phyloP scores from a whole-genome alignment of 1,140 invertebrate species.

The Drosophila oshimai region DNA sequence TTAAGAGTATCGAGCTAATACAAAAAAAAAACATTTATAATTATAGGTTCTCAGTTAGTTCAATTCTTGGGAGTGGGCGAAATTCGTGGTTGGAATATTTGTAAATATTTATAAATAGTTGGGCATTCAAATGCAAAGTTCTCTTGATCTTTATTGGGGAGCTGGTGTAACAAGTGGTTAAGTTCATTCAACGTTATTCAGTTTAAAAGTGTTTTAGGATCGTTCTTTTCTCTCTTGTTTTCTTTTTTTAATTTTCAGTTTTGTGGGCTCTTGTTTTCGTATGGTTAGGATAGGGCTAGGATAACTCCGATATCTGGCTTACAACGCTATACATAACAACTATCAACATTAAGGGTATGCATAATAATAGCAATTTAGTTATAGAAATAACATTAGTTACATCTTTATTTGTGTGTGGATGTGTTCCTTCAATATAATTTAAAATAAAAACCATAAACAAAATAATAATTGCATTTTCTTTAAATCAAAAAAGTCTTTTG shows the following conservation, averaged over 20 bases:
- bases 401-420: slow-evolving; percentile 34
- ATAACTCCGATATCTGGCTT: slow-evolving; percentile 11
- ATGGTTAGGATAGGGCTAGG: not conserved
- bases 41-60: slow-evolving; percentile 22
- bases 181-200: not conserved
- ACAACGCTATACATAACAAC: slow-evolving; percentile 35
- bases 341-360: slow-evolving; percentile 34
- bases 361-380: slow-evolving; percentile 22
- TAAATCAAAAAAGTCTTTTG: slow-evolving; percentile 66
- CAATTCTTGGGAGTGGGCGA: slow-evolving; percentile 37
- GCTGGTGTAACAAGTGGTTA: not conserved
- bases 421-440: slow-evolving; percentile 16
- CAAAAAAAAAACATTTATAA: not conserved
- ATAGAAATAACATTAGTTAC: slow-evolving; percentile 43
- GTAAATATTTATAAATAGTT: slow-evolving; percentile 45
- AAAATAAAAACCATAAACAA: slow-evolving; percentile 46
- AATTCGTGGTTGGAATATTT: slow-evolving; percentile 53
- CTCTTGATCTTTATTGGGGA: slow-evolving; percentile 5
- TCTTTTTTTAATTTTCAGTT: not conserved
- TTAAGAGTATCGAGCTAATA: slow-evolving; percentile 1
- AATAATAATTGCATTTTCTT: slow-evolving; percentile 38
- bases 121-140: slow-evolving; percentile 50
- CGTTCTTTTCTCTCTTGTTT: slow-evolving; percentile 11
- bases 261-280: slow-evolving; percentile 12
- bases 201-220: not conserved